A percentile compares a stretch with the other conserved stretches of the same genome.
Evolutionary conservation across 1,140 invertebrate genomes (phyloP).

Genomic region (Macrobrachium rosenbergii): DNA sequence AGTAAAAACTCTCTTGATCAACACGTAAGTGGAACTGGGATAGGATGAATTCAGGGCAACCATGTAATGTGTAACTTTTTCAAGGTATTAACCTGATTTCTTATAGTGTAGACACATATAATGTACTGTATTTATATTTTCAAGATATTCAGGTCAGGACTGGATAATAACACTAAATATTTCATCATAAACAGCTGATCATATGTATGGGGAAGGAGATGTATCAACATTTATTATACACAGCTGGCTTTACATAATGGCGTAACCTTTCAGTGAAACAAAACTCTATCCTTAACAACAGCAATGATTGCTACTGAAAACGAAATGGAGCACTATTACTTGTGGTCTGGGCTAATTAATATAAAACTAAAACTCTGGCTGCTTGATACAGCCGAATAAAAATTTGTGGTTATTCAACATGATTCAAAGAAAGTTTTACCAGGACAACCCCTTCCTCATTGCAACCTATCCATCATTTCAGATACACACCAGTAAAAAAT

Average conservation of each 20-base stretch:
- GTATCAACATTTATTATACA: slow-evolving; percentile 59
- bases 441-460: slow-evolving; percentile 31
- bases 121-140: slow-evolving; percentile 43
- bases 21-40: slow-evolving; percentile 58
- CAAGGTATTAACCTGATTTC: slow-evolving; percentile 52
- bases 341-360: no score
- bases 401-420: slow-evolving; percentile 17
- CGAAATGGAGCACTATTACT: slow-evolving; percentile 20
- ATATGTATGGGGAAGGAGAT: slow-evolving; percentile 43
- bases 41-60: slow-evolving; percentile 54
- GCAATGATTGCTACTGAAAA: slow-evolving; percentile 48
- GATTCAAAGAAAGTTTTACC: slow-evolving; percentile 2
- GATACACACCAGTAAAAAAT: slow-evolving; percentile 17
- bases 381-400: neutral
- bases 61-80: slow-evolving; percentile 48
- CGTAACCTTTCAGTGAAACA: slow-evolving; percentile 7
- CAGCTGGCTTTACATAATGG: slow-evolving; percentile 58
- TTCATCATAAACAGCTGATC: slow-evolving; percentile 49
- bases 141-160: slow-evolving; percentile 45
- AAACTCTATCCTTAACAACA: slow-evolving; percentile 26
- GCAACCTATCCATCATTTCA: slow-evolving; percentile 16
- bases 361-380: no score
- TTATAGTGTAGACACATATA: slow-evolving; percentile 57
- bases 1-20: slow-evolving; percentile 34
- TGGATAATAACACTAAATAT: slow-evolving; percentile 59